Evolutionary conservation across 2,888 invertebrate genomes (phyloP).

Genomic region (Tortricodes alternella): DNA sequence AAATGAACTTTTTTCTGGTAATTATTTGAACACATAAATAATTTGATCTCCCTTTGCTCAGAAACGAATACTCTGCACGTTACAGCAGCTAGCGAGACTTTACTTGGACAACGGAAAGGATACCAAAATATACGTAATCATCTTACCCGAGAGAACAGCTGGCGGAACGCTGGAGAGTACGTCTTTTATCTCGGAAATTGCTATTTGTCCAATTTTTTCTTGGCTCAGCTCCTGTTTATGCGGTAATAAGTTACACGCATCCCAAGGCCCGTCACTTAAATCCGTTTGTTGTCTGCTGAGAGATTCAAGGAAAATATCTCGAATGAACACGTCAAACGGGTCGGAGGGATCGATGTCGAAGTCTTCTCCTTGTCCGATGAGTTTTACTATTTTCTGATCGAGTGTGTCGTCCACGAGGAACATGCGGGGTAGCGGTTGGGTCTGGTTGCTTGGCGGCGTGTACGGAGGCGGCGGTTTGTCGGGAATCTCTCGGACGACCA

Average conservation of each 20-base stretch:
- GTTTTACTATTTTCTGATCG: conserved; percentile 48
- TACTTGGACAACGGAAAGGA: too few species aligned
- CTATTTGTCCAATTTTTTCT: conserved; percentile 47
- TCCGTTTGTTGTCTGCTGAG: conserved; percentile 48
- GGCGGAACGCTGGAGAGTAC: conserved; percentile 56
- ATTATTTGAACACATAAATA: too few species aligned
- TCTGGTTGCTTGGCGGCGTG: conserved; percentile 62
- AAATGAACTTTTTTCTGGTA: too few species aligned
- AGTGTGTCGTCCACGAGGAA: conserved; percentile 50
- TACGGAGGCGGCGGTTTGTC: conserved; percentile 78
- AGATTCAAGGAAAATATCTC: conserved; percentile 63
- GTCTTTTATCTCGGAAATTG: conserved; percentile 53
- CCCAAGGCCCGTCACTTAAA: conserved; percentile 65
- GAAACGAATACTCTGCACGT: too few species aligned
- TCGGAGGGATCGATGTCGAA: conserved; percentile 44
- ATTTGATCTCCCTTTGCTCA: too few species aligned
- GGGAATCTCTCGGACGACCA: conserved; percentile 74
- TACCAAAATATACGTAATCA: too few species aligned
- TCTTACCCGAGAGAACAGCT: conserved; percentile 56
- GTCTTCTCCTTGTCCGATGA: conserved; percentile 34
- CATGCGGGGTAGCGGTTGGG: conserved; percentile 46
- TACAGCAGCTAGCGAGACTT: too few species aligned
- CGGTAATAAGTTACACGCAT: conserved; percentile 62
- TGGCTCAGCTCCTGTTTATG: conserved; percentile 47
- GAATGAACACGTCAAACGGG: conserved; percentile 58